Evolutionary conservation across 92 coral and sea anemone genomes (phyloP), one percentile per base, ranked within the genome.

Genomic region (Epizoanthus fatuus): DNA sequence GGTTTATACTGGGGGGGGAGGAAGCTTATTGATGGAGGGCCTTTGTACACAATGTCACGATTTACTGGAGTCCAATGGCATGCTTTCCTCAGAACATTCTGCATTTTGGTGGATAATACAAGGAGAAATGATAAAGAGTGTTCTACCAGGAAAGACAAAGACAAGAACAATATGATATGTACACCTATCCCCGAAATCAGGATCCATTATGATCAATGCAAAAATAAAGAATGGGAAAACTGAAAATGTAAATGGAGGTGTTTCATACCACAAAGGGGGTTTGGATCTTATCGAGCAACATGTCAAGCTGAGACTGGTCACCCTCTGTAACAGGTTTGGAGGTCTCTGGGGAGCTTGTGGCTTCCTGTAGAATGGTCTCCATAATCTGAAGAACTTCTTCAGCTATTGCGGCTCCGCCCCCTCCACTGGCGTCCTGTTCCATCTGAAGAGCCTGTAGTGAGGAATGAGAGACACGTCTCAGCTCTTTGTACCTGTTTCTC

Each of bases 221-320:
- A 44, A 62, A 62, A 6, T 3, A 62, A 22, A 62, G 20, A 9
- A 63, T 22, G 13, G 38, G 37, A 25, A 63, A 9, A 22, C 1
- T 63, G 14, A 63, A 62, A 29, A 14, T 63, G 62, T 7, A 20
- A 3, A 67, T 63, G 17, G 63, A 16, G 32, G 1, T 7, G 25
- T n/a, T 7, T 70, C 89, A 25, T 92, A 96, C 99, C 92, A 97
- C 99, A 75, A 93, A 97, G 47, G 99, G 99, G 56, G 95, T 97
- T 25, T 95, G 95, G 68, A 97, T 97, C 75, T 92, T 97, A 87
- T 95, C 97, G 2, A 97, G 91, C 53, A 97, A 87, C 99, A 95
- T 97, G 72, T 97, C 99, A 57, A 97, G 92, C 80, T 97, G 99
- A 25, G 98, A 88, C 42, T 93, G 85, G 35, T 96, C 98, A 7